These are phyloP conservation scores for Pseudochirops cupreus DNA, from an alignment of 2,797 vertebrate genomes.

Conservation along the genomic window DNA sequence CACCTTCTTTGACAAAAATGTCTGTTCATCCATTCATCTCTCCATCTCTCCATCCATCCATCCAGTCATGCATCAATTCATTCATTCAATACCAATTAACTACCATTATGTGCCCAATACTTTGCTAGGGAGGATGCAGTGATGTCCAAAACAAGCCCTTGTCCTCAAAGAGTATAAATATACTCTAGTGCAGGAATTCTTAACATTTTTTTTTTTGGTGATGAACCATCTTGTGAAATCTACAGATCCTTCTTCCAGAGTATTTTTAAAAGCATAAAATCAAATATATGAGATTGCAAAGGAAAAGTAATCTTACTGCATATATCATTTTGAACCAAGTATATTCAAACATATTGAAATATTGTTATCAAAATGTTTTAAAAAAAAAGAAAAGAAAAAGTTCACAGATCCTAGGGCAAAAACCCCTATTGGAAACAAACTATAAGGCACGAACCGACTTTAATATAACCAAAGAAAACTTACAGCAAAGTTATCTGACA, in stretches of 20 bases:
- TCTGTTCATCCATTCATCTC: neutral
- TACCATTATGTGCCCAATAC: neutral
- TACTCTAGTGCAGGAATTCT: neutral
- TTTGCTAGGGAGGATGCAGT: neutral
- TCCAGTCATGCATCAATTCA: neutral
- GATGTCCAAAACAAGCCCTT: neutral
- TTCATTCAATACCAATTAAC: neutral
- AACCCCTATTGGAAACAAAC: neutral
- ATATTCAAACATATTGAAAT: neutral
- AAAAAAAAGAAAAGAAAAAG: neutral
- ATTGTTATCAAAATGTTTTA: neutral
- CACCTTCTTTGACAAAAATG: neutral
- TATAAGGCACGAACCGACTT: slow-evolving; percentile 3
- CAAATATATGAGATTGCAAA: neutral
- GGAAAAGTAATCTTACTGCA: neutral
- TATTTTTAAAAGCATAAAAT: neutral
- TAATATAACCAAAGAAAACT: neutral
- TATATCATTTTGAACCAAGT: neutral
- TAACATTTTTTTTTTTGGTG: neutral
- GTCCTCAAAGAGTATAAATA: neutral
- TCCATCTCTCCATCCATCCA: slow-evolving; percentile 12
- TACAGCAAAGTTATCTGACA: neutral
- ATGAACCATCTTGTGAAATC: neutral
- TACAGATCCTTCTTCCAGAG: neutral
- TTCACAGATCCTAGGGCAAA: neutral